These are phyloP conservation scores for Anniella stebbinsi DNA, from an alignment of 2,797 vertebrate species.

Conservation along the genomic window DNA sequence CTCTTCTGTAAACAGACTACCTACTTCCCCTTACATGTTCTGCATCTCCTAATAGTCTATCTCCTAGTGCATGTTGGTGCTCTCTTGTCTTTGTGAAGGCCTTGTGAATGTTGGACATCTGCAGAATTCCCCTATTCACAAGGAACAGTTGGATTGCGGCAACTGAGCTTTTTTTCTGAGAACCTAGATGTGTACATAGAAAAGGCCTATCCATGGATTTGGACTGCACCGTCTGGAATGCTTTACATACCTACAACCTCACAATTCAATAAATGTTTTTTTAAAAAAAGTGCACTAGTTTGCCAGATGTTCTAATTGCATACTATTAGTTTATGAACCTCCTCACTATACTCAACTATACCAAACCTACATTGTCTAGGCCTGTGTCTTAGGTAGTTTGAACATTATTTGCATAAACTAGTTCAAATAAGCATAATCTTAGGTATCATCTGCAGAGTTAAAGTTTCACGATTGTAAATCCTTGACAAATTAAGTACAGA, in stretches of 20 bases:
- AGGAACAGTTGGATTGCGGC: background rate
- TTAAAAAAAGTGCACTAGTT: slow-evolving; percentile 78
- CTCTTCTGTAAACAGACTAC: background rate
- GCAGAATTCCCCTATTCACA: background rate
- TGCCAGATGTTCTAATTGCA: slow-evolving; percentile 82
- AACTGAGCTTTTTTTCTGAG: background rate
- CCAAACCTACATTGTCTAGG: slow-evolving; percentile 76
- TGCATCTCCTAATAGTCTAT: background rate
- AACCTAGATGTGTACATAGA: slow-evolving; percentile 15
- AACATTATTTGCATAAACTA: slow-evolving; percentile 83
- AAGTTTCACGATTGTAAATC: slow-evolving; percentile 83
- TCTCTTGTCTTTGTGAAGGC: background rate
- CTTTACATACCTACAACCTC: slow-evolving; percentile 76
- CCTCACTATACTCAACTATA: slow-evolving; percentile 73
- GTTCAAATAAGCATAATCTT: slow-evolving; percentile 79
- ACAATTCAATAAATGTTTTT: slow-evolving; percentile 78
- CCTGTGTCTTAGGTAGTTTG: slow-evolving; percentile 68
- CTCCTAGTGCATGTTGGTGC: background rate
- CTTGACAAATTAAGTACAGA: slow-evolving; percentile 83
- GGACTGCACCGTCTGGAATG: slow-evolving; percentile 40
- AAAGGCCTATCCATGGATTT: slow-evolving; percentile 46
- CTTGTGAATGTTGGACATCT: background rate
- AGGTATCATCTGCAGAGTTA: slow-evolving; percentile 82
- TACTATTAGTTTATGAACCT: slow-evolving; percentile 80
- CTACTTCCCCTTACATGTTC: background rate